Base-by-base conservation (phyloP, 2,888 invertebrate genomes). In the Oxystoma pomonae region DNA sequence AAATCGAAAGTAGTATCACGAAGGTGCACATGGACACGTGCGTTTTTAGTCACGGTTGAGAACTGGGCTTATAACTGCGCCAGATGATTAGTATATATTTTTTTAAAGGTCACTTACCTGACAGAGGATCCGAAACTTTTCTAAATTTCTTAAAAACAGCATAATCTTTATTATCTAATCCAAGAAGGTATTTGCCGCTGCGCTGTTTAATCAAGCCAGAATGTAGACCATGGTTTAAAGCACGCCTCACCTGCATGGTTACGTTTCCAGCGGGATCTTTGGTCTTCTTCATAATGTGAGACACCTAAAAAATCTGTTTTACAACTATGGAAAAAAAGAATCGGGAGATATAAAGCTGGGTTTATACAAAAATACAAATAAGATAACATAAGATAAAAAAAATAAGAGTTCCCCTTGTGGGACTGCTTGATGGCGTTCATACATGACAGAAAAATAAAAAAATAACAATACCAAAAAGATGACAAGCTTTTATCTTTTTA, bases 181-280 rank as follows among this genome's bases (percentile, higher is more conserved):
- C 69, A 12, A 73, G 60, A 17, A 55, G 55, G 61, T 67, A 73
- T 63, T 71, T 73, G n/a, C 73, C 73, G 1, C 65, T 60, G 61
- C 65, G 67, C 20, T 66, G 61, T 55, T 63, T 69, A 7, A 72
- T 67, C 20, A 72, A 58, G 7, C 73, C 74, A n/a, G 68, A 67
- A n/a, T 68, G 62, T 3, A 72, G 57, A 1, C 72, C 75, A 53
- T 74, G 72, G 21, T 69, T 67, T n/a, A 75, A 20, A 9, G 74
- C 74, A 49, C 65, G 69, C 50, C 68, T 68, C 1, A 74, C 67
- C 52, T 73, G 71, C 58, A 68, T 62, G 5, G 71, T 68, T 1
- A 73, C 56, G 58, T 73, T 72, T 55, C 70, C 68, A 5, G 69
- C 69, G 58, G 59, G 67, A 1, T 64, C 66, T 20, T 22, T 62